Conservation (phyloP, 2,888 invertebrate genomes). For the Lamellibrachia satsuma region DNA sequence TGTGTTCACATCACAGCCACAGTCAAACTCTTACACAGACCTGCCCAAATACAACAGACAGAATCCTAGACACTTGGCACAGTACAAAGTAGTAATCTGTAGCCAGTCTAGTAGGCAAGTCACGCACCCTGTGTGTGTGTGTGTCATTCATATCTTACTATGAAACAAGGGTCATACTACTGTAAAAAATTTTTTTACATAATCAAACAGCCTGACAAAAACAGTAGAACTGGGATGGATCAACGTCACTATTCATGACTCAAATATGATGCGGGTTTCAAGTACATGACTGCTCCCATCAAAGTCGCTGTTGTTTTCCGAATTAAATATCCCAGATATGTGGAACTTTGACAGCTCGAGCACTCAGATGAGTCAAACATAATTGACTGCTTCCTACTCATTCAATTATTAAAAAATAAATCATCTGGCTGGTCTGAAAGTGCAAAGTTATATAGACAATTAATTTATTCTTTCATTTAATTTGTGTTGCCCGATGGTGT, state of each 20-base stretch:
- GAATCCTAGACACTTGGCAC: neutral
- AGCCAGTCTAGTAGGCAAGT: neutral
- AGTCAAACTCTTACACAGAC: too few species aligned
- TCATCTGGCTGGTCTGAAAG: neutral
- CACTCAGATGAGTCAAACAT: too few species aligned
- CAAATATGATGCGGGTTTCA: neutral
- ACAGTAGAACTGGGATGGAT: neutral
- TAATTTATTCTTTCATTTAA: neutral
- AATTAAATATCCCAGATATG: neutral
- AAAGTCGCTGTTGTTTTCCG: neutral
- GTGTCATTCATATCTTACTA: neutral
- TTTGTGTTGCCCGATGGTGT: neutral
- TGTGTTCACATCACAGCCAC: too few species aligned
- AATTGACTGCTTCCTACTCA: neutral
- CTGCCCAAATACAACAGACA: neutral
- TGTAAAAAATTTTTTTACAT: neutral
- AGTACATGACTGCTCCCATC: neutral
- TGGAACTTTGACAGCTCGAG: neutral
- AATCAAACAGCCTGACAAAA: neutral
- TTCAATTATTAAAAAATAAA: neutral
- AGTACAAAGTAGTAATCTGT: neutral
- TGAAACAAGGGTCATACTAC: neutral
- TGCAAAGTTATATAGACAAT: neutral
- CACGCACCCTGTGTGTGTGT: neutral
- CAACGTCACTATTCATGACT: neutral